Evolutionary conservation across 1,140 invertebrate genomes (phyloP), one percentile per base, ranked within the genome.

Genomic region (Drosophila pachea): DNA sequence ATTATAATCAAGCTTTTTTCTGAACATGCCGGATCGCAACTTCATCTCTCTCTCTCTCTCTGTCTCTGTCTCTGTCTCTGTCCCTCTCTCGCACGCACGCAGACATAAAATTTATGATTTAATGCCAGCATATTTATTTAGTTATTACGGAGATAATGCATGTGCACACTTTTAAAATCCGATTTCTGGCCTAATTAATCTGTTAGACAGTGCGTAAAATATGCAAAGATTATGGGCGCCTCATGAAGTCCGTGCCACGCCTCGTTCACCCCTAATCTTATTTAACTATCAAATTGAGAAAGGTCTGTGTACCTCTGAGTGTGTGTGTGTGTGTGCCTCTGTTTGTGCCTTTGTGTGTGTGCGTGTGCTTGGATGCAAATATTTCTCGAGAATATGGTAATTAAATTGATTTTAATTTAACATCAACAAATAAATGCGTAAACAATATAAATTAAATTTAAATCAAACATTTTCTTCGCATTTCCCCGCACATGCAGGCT

Each of bases 391-490:
- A 58, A 50, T 82, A 74, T 68, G 58, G 22, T 63, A 83, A 84
- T 83, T 75, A 62, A 84, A 78, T 84, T 84, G 73, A 64, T 73
- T 83, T 84, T 69, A 78, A 84, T 75, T 84, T 67, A 83, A 78
- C 78, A 76, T 65, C 11, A 77, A 83, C 62, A 84, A 61, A 52
- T 50, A 70, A 70, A 60, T 45, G 14, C 53, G 35, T 60, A 32
- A 33, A 45, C 32, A 56, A 52, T 56, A 12, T 7, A 67, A 60
- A 66, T 52, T 54, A 9, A 48, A 45, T 55, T 38, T 42, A 45
- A 70, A 52, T 35, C 58, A 61, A 70, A 55, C 40, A 75, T 64
- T 78, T 69, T 66, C 75, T 77, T 71, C 63, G 31, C 29, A n/a
- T 31, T 29, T 54, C 43, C 12, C 40, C 12, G 40, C 40, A 14